Evolutionary conservation across 2,113 vertebrate species (phyloP), one percentile per base, ranked within the genome.

Genomic region (Gnathonemus echidnorhynchus): DNA sequence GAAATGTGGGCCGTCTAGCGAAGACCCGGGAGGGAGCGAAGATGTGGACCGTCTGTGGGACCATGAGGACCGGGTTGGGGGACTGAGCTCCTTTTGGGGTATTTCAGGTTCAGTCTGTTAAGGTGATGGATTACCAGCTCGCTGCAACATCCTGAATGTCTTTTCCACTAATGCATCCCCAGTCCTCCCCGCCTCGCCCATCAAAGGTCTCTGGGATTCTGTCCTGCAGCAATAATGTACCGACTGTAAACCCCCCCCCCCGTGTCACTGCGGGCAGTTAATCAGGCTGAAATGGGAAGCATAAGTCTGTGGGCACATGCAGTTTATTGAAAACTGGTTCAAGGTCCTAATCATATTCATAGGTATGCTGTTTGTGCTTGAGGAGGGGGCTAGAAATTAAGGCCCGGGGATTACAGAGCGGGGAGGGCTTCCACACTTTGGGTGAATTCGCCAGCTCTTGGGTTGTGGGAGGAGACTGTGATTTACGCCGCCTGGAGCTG

Each of bases 401-500:
- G 48, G 77, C 21, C 19, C 5, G 52, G 50, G 24, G 24, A 53
- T 48, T 66, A 19, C 3, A 74, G 53, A 46, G 11, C 31, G 5
- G 17, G 27, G 45, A 5, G 70, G 58, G 11, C 50, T 10, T 21
- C 17, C 53, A n/a, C 56, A 62, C 66, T 83, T 87, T 56, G 86
- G 95, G 94, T 90, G 87, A 95, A 95, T 95, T 95, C 93, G 90
- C 93, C 50, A 7, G 7, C 89, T 91, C 52, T 88, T 88, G 49
- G 62, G n/a, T 56, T 42, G 62, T 89, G 85, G 91, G 92, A 58
- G 77, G 46, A 58, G 17, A 50, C 15, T 83, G 31, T 90, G 92
- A 94, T 94, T 94, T 92, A 93, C 49, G 9, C 48, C 87, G 58
- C 35, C 17, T 88, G 87, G 80, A 89, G 83, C 88, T 35, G 49